Evolutionary conservation across 2,797 vertebrate species (phyloP), one percentile per base, ranked within the genome.

Genomic region (Pygocentrus nattereri): DNA sequence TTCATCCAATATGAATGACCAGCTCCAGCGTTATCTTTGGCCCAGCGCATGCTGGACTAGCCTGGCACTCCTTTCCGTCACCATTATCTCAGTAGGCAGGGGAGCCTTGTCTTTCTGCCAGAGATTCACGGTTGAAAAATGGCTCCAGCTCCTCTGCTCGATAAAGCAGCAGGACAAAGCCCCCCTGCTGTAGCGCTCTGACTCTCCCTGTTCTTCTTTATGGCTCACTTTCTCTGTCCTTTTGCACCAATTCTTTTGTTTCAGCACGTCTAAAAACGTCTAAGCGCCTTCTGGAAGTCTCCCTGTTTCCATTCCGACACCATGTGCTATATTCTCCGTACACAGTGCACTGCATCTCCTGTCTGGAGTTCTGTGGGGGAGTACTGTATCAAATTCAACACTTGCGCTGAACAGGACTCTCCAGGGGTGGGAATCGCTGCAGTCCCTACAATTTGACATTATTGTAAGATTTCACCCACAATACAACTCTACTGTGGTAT

Each of bases 1-100:
- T 77, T 81, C 52, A 0, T 81, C 80, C 58, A 41, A 65, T 71
- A 78, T 18, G 50, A 72, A 84, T 82, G 70, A 50, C 31, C 10
- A 31, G 75, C 70, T 61, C 61, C 34, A 27, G 76, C 82, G 83
- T 62, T 85, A 82, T 89, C 86, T 89, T 86, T 76, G 87, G 85
- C 85, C 82, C 59, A 18, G 72, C 38, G 84, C 79, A 56, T 75
- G 83, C 58, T 82, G 47, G 74, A 69, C n/a, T 70, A 30, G 13
- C 31, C 65, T 41, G 23, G 34, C 44, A 71, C 70, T 76, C 38
- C 56, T 78, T 82, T 83, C 74, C 25, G 52, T 78, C 64, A 47
- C 49, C 59, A 47, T 85, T 76, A 83, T 85, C 41, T 74, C 76
- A 25, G 61, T 44, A 54, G 76, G 52, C 41, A 54, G 49, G 10